Conservation (phyloP, 2,888 invertebrate species). For the Melanchra persicariae region DNA sequence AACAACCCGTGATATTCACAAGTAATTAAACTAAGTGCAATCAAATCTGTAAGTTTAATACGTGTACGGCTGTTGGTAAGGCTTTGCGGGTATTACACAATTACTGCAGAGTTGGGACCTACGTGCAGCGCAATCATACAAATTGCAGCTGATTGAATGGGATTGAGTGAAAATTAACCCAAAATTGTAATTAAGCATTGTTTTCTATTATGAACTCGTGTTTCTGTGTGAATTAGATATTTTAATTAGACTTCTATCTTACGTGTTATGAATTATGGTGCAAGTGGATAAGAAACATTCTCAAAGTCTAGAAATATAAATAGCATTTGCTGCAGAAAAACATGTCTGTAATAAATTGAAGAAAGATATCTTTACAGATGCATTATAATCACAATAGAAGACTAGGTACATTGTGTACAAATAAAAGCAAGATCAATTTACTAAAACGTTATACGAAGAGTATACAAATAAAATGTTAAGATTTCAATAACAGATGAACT, state of each 20-base stretch:
- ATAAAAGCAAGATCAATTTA: slow-evolving; percentile 32
- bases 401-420: background rate
- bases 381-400: slow-evolving; percentile 31
- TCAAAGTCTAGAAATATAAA: background rate
- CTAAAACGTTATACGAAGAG: slow-evolving; percentile 22
- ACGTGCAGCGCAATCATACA: slow-evolving; percentile 56
- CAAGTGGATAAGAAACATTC: slow-evolving; percentile 23
- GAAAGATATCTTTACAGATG: slow-evolving; percentile 3
- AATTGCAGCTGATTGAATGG: slow-evolving; percentile 56
- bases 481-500: slow-evolving; percentile 46
- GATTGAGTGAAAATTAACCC: slow-evolving; percentile 54
- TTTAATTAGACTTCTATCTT: slow-evolving; percentile 20
- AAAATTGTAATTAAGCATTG: slow-evolving; percentile 54
- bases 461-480: slow-evolving; percentile 19
- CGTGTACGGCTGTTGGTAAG: slow-evolving; percentile 20
- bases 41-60: slow-evolving; percentile 65
- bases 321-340: slow-evolving; percentile 11
- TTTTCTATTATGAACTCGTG: slow-evolving; percentile 34
- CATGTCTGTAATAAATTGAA: slow-evolving; percentile 14
- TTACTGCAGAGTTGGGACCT: slow-evolving; percentile 52
- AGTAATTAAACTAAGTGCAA: slow-evolving; percentile 69
- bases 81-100: slow-evolving; percentile 59
- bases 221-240: slow-evolving; percentile 41
- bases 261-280: background rate
- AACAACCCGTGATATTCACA: slow-evolving; percentile 53